Evolutionary conservation across 2,797 vertebrate genomes (phyloP), one percentile per base, ranked within the genome.

Genomic region (Ptychobarbus kaznakovi): DNA sequence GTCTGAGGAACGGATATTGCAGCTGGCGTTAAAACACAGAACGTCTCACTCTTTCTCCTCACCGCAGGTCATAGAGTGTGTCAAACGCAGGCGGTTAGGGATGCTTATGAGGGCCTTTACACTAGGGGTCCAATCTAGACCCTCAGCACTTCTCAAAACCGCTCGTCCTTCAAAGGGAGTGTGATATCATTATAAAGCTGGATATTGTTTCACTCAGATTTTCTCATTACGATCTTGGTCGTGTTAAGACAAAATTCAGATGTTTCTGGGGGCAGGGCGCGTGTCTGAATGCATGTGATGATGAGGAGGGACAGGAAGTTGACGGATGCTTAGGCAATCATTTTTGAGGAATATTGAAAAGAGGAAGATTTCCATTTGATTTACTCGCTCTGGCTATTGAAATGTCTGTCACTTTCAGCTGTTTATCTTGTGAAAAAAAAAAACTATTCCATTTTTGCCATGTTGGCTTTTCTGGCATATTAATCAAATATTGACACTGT

Each of bases 111-210:
- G 88, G 89, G 85, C 89, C 89, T 93, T 83, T 80, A 89, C 87
- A 90, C 89, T 85, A 90, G 92, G 91, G 89, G 92, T 84, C 91
- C 92, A 89, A 92, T 94, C 92, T 91, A 87, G 86, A 81, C 86
- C 80, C 88, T 88, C 87, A 91, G 90, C 92, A 84, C 91, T 91
- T 90, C 90, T 85, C 66, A 76, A 63, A 75, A 61, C 25, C 13
- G 58, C 51, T 69, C 28, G 44, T 73, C 49, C 49, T 58, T 69
- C 61, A 87, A 44, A 81, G 69, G 68, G 28, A 82, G 58, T 56
- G 46, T 42, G 63, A 76, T 25, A 22, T 81, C 46, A 35, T 68
- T 61, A 76, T 66, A 68, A 85, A 72, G 68, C 13, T 5, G 44
- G 40, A 72, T 79, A 61, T 84, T 69, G 38, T 80, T 68, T 22